phyloP scores from a whole-genome alignment of 1,140 invertebrate species.

The Neotoxoptera formosana region DNA sequence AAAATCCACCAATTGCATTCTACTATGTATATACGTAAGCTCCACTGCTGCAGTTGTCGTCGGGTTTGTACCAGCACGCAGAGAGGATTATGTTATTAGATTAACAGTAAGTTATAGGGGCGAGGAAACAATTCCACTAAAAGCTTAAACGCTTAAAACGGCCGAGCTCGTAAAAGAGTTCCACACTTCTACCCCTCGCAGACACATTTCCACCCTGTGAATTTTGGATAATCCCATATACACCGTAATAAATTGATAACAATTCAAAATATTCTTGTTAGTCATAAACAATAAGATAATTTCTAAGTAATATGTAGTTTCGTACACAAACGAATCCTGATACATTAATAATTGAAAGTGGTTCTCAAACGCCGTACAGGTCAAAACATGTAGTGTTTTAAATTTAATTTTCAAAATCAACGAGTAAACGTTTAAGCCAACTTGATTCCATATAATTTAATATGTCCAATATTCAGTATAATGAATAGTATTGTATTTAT shows the following conservation, averaged over 20 bases:
- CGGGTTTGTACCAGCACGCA: conserved; percentile 31
- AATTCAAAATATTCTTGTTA: conserved; percentile 20
- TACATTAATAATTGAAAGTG: not conserved
- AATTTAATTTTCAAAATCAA: not conserved
- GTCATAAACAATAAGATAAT: conserved; percentile 4
- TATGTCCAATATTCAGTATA: not conserved
- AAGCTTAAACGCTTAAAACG: conserved; percentile 56
- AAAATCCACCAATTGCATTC: not conserved
- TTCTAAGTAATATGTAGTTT: not conserved
- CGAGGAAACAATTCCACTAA: conserved; percentile 57
- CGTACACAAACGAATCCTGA: not conserved
- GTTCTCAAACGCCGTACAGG: not conserved
- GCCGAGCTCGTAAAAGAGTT: conserved; percentile 40
- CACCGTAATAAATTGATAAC: conserved; percentile 46
- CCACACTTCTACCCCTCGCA: not conserved
- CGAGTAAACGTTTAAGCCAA: not conserved
- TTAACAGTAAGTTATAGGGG: conserved; percentile 56
- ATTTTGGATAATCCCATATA: conserved; percentile 31
- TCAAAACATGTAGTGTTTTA: not conserved
- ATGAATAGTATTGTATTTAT: not conserved
- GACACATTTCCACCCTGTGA: not conserved
- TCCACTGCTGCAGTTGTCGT: not conserved
- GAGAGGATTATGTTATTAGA: conserved; percentile 57
- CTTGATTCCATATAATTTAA: not conserved
- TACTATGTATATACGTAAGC: not conserved